phyloP scores from a whole-genome alignment of 2,888 invertebrate species.

The Seladonia tumulorum region DNA sequence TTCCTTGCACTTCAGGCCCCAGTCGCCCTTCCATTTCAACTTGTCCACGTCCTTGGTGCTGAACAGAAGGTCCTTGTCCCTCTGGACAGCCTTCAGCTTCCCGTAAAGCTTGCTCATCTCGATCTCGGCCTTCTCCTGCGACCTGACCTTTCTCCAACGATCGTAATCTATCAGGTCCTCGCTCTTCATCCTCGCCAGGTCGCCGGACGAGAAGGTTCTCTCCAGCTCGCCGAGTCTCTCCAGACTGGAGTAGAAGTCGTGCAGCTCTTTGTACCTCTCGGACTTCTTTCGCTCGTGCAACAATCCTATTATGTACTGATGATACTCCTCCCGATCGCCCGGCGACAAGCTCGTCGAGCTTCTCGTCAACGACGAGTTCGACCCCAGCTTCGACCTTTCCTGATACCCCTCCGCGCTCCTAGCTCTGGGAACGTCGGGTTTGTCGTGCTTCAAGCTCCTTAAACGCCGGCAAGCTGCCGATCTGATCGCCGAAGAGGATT shows the following conservation, averaged over 20 bases:
- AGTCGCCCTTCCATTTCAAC: constrained; percentile 91
- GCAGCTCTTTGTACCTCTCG: constrained; percentile 93
- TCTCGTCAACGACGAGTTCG: constrained; percentile 79
- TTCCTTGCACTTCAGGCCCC: constrained; percentile 91
- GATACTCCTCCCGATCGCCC: constrained; percentile 87
- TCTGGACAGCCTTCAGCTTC: constrained; percentile 91
- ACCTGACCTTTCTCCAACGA: constrained; percentile 92
- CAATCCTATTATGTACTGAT: constrained; percentile 88
- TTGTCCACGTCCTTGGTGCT: constrained; percentile 90
- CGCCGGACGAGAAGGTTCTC: constrained; percentile 89
- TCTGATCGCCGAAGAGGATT: constrained; percentile 87
- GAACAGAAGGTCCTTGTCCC: constrained; percentile 93
- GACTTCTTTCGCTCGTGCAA: constrained; percentile 89
- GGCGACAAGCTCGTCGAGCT: constrained; percentile 85
- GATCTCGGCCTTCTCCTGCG: constrained; percentile 92
- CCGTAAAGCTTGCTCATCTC: constrained; percentile 91
- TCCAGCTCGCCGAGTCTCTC: constrained; percentile 94
- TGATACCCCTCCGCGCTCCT: constrained; percentile 86
- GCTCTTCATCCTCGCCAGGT: constrained; percentile 90
- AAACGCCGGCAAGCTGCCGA: constrained; percentile 89
- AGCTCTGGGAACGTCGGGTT: constrained; percentile 85
- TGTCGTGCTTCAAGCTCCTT: constrained; percentile 84
- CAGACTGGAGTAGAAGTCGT: constrained; percentile 93
- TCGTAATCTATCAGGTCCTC: constrained; percentile 95
- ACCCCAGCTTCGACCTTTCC: constrained; percentile 62